Evolutionary conservation across 2,113 vertebrate genomes (phyloP).

Genomic region (Lanius collurio): DNA sequence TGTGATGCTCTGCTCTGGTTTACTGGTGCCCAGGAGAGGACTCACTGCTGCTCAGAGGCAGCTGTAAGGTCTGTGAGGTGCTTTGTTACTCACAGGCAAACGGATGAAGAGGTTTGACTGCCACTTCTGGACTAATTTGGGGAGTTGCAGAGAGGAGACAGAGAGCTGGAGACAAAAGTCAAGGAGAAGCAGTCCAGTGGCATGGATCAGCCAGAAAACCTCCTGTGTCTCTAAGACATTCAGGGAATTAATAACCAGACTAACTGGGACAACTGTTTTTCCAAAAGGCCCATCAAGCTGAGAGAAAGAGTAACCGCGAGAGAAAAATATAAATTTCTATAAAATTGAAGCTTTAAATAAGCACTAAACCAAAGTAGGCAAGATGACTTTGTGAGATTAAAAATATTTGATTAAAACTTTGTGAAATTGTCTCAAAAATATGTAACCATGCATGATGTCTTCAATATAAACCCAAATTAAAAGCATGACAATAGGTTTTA

Average conservation of each 20-base stretch:
- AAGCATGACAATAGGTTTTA: constrained; percentile 44
- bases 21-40: neutral
- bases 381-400: neutral
- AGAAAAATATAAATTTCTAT: neutral
- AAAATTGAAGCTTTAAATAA: neutral
- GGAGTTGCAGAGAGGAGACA: neutral
- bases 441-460: neutral
- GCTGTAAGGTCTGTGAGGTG: neutral
- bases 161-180: neutral
- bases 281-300: neutral
- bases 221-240: neutral
- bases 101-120: neutral
- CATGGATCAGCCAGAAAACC: neutral
- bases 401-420: neutral
- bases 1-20: neutral
- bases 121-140: neutral
- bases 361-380: neutral
- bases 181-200: neutral
- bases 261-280: neutral
- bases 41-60: neutral
- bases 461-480: constrained; percentile 16
- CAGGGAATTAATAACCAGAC: neutral
- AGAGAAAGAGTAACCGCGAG: neutral
- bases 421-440: neutral
- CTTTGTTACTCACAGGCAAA: neutral